Percentiles rank a stretch among this genome's conserved stretches.
Evolutionary conservation across 2,888 invertebrate species (phyloP).

Genomic region (Phengaris alcon): DNA sequence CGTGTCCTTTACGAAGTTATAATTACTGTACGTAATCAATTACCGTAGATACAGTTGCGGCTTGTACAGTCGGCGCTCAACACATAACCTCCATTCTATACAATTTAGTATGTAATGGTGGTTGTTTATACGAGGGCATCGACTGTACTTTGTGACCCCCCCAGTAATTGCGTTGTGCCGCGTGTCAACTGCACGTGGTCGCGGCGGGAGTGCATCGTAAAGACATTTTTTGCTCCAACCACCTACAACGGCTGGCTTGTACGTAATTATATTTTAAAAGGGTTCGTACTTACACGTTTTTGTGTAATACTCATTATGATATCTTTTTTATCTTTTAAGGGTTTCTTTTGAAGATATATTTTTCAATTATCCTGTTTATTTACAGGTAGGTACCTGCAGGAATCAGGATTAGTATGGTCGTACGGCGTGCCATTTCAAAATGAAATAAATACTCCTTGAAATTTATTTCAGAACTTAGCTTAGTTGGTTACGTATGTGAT

Average conservation of each 20-base stretch:
- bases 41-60: constrained; percentile 9
- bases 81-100: neutral
- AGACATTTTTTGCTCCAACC: constrained; percentile 4
- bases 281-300: constrained; percentile 5
- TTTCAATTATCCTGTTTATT: constrained; percentile 6
- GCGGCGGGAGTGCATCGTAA: constrained; percentile 6
- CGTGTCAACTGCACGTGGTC: constrained; percentile 17
- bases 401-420: no score
- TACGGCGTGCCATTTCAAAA: no score
- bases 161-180: constrained; percentile 13
- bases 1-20: constrained; percentile 15
- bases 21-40: constrained; percentile 16
- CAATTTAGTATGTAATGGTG: neutral
- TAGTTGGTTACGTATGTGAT: no score
- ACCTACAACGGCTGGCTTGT: constrained; percentile 20
- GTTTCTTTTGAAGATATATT: neutral
- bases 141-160: neutral
- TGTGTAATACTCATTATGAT: constrained; percentile 21
- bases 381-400: neutral
- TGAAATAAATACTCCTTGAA: no score
- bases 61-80: neutral
- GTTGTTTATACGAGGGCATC: constrained; percentile 8
- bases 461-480: no score
- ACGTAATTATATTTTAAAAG: constrained; percentile 21
- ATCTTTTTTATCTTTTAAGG: constrained; percentile 10